Evolutionary conservation across 2,113 vertebrate genomes (phyloP), one percentile per base, ranked within the genome.

Genomic region (Caretta caretta): DNA sequence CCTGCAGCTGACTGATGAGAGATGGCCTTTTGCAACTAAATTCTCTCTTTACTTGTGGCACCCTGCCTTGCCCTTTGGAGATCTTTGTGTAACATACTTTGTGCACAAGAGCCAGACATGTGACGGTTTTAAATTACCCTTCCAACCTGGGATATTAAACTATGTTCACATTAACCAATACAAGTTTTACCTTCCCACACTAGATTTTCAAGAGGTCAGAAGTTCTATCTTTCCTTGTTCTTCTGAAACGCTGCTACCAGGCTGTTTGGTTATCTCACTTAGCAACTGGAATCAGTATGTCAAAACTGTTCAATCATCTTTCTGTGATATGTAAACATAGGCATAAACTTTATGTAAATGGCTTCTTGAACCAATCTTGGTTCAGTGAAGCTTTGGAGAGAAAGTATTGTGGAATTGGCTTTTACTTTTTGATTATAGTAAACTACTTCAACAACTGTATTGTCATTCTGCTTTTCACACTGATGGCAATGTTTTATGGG

Each of bases 401-500:
- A 76, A 65, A 75, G n/a, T 57, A 54, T 10, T 5, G 22, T 65
- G 54, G 65, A 51, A 49, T 87, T 80, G 62, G 80, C 59, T 57
- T 84, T 81, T 0, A 0, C 25, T 91, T 93, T 78, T 54, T 31
- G 51, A 22, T 54, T 0, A 1, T 87, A n/a, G 69, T 5, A 62
- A 93, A 86, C 38, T 1, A 19, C 93, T 49, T 46, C 53, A 2
- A 3, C 10, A 48, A 62, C 85, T 20, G 10, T 90, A 76, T 93
- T 90, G 83, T 56, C 87, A 51, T 89, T 89, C 91, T 91, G 92
- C 87, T 95, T 56, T 54, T 92, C 50, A 46, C 35, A 5, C 48
- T 0, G 0, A 48, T 27, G 75, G 13, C 25, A 48, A 8, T 78
- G 75, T 1, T 0, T 62, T 48, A 72, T 0, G 0, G 46, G 82